Evolutionary conservation across 2,797 vertebrate species (phyloP), one percentile per base, ranked within the genome.

Genomic region (Garrulus glandarius): DNA sequence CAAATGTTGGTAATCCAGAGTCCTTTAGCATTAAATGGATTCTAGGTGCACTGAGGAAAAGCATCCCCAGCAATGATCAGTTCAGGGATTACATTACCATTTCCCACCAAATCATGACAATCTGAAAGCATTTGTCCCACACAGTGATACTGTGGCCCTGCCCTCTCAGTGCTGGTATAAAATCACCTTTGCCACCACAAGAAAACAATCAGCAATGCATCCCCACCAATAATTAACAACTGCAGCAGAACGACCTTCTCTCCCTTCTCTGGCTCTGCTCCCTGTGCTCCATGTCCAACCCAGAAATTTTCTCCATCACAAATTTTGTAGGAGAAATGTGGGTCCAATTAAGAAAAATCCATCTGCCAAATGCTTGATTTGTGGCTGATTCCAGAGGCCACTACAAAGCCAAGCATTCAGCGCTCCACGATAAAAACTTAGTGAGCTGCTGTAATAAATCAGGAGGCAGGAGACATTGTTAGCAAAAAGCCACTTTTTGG

Each of bases 341-440:
- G 76, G 92, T 59, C 92, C 81, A 92, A 95, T 94, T 93, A 95
- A 89, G 86, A 56, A 77, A 91, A 88, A 86, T 26, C 30, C 52
- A 68, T 83, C 78, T 94, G 92, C 87, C 95, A 92, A 88, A 55
- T 15, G 83, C 52, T 75, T 83, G 88, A 95, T 91, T 82, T 88
- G 79, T 79, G 68, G 74, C 78, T 36, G 79, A 70, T 72, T 79
- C 78, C 72, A 81, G 71, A 63, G 85, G 89, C 76, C 1, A 36
- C 84, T 84, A 96, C 84, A 83, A 83, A 93, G 95, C 80, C 65
- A 90, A 94, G 85, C 84, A 76, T 69, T 81, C 78, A 59, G 72
- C 0, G 2, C 39, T 64, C 92, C 64, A 37, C 0, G 72, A 95
- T 84, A 92, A 93, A 84, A 89, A 87, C 82, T 93, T 77, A 13